A percentile compares a stretch with the other conserved stretches of the same genome.
phyloP scores from a whole-genome alignment of 2,888 invertebrate genomes.

The Parnassius orleans region DNA sequence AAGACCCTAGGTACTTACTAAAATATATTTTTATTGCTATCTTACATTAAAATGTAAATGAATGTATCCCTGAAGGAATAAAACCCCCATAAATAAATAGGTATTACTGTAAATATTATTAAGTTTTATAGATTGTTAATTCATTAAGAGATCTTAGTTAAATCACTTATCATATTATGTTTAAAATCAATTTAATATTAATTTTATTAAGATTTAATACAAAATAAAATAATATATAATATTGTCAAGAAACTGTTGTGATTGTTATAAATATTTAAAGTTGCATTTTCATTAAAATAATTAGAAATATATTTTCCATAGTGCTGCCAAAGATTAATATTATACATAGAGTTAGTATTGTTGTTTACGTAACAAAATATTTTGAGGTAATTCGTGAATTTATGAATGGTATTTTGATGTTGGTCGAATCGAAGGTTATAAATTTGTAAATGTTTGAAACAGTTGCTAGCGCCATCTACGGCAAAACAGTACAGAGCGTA shows the following conservation, averaged over 20 bases:
- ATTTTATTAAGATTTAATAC: slow-evolving; percentile 39
- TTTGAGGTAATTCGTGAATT: slow-evolving; percentile 75
- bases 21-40: slow-evolving; percentile 56
- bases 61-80: slow-evolving; percentile 68
- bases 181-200: slow-evolving; percentile 37
- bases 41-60: slow-evolving; percentile 54
- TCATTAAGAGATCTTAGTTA: slow-evolving; percentile 30
- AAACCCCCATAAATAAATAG: slow-evolving; percentile 68
- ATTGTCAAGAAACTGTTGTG: slow-evolving; percentile 76
- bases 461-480: slow-evolving; percentile 1
- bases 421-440: slow-evolving; percentile 55
- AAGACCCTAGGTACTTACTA: slow-evolving; percentile 42
- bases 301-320: slow-evolving; percentile 80
- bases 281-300: slow-evolving; percentile 78
- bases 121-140: slow-evolving; percentile 49
- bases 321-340: slow-evolving; percentile 79
- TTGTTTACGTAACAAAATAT: slow-evolving; percentile 74
- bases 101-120: slow-evolving; percentile 59
- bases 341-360: slow-evolving; percentile 74
- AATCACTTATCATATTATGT: slow-evolving; percentile 33
- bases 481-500: not conserved
- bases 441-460: slow-evolving; percentile 41
- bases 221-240: slow-evolving; percentile 50
- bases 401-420: slow-evolving; percentile 74
- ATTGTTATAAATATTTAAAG: slow-evolving; percentile 75